These are phyloP conservation scores for Gonocerus acuteangulatus DNA, from an alignment of 2,888 invertebrate genomes.

Conservation along the genomic window DNA sequence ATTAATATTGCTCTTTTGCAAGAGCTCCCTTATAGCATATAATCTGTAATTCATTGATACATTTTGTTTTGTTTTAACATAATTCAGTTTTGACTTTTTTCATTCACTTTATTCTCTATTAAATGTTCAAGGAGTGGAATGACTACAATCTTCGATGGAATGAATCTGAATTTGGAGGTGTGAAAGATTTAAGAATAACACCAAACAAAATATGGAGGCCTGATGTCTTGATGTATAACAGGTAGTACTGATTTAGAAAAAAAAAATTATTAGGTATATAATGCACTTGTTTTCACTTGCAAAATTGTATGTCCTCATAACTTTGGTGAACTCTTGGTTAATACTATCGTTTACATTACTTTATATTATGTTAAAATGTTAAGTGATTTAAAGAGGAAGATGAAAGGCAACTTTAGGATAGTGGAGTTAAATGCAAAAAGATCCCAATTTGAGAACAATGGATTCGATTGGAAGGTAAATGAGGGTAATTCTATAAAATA, in stretches of 20 bases:
- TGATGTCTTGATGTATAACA: conserved; percentile 99
- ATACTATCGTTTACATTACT: too few relatives aligned
- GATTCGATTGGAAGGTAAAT: not conserved
- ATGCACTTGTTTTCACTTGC: not conserved
- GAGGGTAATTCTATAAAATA: too few relatives aligned
- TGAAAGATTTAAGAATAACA: conserved; percentile 89
- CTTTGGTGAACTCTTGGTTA: not conserved
- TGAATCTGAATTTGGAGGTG: conserved; percentile 86
- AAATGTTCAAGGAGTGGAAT: conserved; percentile 79
- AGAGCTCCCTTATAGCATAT: too few relatives aligned
- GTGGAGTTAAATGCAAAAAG: not conserved
- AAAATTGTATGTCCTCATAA: too few relatives aligned
- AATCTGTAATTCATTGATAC: too few relatives aligned
- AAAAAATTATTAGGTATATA: too few relatives aligned
- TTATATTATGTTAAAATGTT: not conserved
- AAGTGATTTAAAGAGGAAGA: not conserved
- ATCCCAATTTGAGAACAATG: not conserved
- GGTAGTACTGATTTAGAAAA: too few relatives aligned
- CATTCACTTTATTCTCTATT: conserved; percentile 18
- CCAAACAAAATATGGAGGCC: conserved; percentile 96
- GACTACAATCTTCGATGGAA: conserved; percentile 97
- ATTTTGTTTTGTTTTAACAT: not conserved
- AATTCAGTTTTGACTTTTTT: not conserved
- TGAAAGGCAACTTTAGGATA: not conserved
- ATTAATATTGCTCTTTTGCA: too few relatives aligned